phyloP scores from a whole-genome alignment of 2,797 vertebrate species.

The Hipposideros larvatus region DNA sequence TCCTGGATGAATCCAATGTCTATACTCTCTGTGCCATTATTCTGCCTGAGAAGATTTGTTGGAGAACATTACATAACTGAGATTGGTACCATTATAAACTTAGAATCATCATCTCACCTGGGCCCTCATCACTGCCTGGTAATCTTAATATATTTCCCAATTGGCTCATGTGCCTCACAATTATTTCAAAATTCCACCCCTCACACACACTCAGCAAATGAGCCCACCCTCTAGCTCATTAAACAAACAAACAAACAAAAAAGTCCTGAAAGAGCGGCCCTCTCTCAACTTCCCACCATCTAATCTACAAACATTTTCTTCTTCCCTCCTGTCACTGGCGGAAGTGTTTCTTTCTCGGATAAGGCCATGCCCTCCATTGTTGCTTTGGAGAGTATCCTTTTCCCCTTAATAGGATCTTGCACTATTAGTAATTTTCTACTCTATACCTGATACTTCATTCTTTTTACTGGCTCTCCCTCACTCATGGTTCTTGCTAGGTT shows the following conservation, averaged over 20 bases:
- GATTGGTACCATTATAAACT: conserved; percentile 6
- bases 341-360: not conserved
- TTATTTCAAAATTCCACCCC: not conserved
- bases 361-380: not conserved
- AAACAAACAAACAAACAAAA: not conserved
- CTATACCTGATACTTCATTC: not conserved
- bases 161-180: not conserved
- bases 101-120: not conserved
- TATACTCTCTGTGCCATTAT: not conserved
- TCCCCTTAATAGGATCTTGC: not conserved
- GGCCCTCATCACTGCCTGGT: not conserved
- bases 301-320: not conserved
- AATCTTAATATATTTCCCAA: conserved; percentile 40
- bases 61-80: conserved; percentile 51
- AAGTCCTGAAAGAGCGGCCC: not conserved
- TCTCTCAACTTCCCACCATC: not conserved
- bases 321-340: not conserved
- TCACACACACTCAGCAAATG: not conserved
- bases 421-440: not conserved
- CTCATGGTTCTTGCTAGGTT: not conserved
- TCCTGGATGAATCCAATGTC: conserved; percentile 20
- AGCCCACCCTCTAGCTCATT: not conserved
- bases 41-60: conserved; percentile 58
- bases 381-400: not conserved
- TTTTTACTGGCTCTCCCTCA: not conserved